Percentiles rank a stretch among this genome's conserved stretches.
Evolutionary conservation across 2,113 vertebrate genomes (phyloP).

Genomic region (Oryctolagus cuniculus): mOryCun1.1 NC_091438.1:159237501-159238000

Average conservation of each 20-base stretch:
- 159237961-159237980: neutral
- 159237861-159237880: neutral
- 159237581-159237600: neutral
- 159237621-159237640: neutral
- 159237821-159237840: neutral
- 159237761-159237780: slow-evolving; percentile 10
- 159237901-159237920: neutral
- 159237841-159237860: neutral
- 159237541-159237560: neutral
- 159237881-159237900: neutral
- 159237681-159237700: slow-evolving; percentile 34
- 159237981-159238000: neutral
- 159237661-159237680: neutral
- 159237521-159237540: neutral
- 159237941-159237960: neutral
- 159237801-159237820: neutral
- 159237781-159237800: slow-evolving; percentile 4
- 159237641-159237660: neutral
- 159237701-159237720: neutral
- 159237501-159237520: neutral
- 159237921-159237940: neutral
- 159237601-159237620: neutral
- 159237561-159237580: no score
- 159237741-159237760: neutral
- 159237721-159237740: neutral